Conservation (phyloP, 2,797 vertebrate species). For the Trematomus bernacchii region DNA sequence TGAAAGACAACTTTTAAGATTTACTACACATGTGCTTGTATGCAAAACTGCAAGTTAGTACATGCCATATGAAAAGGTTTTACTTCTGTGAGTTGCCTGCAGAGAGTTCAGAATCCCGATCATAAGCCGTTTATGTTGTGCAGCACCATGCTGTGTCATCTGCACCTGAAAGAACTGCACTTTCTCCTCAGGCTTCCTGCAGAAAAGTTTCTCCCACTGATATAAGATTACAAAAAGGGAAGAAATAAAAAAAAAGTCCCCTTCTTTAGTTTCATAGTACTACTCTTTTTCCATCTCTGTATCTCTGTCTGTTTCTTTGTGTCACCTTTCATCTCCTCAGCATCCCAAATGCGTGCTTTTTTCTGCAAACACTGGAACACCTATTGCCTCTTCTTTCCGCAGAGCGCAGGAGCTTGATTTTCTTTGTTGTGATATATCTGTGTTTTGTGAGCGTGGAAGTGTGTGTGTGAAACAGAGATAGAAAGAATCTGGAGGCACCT, state of each 20-base stretch:
- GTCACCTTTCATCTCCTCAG: constrained; percentile 11
- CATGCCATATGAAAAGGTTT: not conserved
- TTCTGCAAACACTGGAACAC: constrained; percentile 40
- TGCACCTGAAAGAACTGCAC: constrained; percentile 19
- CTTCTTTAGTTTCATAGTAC: constrained; percentile 2
- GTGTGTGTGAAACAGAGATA: constrained; percentile 17
- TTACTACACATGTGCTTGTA: not conserved
- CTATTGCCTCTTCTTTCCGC: constrained; percentile 26
- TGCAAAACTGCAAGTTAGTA: not conserved
- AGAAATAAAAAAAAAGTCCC: not conserved
- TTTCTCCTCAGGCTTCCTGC: constrained; percentile 33
- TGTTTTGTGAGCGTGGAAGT: constrained; percentile 36
- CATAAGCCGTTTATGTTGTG: constrained; percentile 15
- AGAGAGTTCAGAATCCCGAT: constrained; percentile 22
- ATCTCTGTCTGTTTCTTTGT: constrained; percentile 11
- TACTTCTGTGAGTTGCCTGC: constrained; percentile 2
- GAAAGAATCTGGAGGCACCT: constrained; percentile 36
- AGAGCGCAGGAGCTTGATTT: constrained; percentile 11
- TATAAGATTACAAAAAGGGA: constrained; percentile 1
- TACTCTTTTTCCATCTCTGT: constrained; percentile 12
- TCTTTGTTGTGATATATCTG: constrained; percentile 37
- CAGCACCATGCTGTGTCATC: constrained; percentile 22
- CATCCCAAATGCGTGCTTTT: constrained; percentile 26
- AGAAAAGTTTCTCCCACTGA: constrained; percentile 26
- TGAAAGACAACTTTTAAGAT: not conserved